Percentiles rank a stretch among this genome's conserved stretches.
phyloP scores from a whole-genome alignment of 1,140 invertebrate species.

The Semibalanus balanoides region DNA sequence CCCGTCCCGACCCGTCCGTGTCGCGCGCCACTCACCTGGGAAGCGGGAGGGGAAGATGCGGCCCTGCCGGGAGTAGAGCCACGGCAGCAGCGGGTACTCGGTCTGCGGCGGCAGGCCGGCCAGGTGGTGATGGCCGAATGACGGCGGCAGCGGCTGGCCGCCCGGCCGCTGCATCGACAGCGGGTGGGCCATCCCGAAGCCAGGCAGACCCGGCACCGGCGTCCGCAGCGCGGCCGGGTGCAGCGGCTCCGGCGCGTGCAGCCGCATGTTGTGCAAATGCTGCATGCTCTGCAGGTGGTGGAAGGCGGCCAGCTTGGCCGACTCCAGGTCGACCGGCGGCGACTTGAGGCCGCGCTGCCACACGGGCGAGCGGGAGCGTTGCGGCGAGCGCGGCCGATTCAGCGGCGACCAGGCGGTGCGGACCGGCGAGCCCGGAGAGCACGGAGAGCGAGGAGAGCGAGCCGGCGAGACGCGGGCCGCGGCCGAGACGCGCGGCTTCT shows the following conservation, averaged over 20 bases:
- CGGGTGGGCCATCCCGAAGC: not conserved
- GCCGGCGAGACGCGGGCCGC: not conserved
- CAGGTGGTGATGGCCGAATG: not conserved
- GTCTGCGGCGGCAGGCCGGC: conserved; percentile 10
- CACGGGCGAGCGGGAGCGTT: not conserved
- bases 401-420: not conserved
- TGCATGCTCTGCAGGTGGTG: not conserved
- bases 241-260: not conserved
- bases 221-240: not conserved
- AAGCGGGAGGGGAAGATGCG: conserved; percentile 56
- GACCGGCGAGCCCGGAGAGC: not conserved
- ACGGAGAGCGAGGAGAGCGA: not conserved
- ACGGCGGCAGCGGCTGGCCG: not conserved
- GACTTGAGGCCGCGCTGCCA: not conserved
- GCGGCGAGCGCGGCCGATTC: not conserved
- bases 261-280: not conserved
- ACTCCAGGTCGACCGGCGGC: not conserved
- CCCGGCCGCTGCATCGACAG: not conserved
- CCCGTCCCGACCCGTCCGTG: no score
- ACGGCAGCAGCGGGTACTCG: conserved; percentile 68
- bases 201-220: not conserved
- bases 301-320: not conserved
- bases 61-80: conserved; percentile 73
- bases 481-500: not conserved
- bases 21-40: conserved; percentile 16